Percentiles rank a stretch among this genome's conserved stretches.
Conservation (phyloP, 2,113 vertebrate genomes). For the Pterocles orientalis region DNA sequence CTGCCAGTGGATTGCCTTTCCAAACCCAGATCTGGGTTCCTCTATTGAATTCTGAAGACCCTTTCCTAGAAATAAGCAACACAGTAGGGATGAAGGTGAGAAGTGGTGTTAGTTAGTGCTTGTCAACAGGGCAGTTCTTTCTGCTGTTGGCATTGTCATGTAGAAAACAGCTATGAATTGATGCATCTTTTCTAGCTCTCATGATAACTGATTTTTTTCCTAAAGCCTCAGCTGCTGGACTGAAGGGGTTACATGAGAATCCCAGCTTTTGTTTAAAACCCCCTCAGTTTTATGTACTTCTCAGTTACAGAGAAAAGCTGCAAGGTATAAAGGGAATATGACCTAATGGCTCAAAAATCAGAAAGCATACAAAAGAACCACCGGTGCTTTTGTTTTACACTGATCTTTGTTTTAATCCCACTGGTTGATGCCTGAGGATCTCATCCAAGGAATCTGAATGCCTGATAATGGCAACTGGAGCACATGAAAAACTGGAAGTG, state of each 20-base stretch:
- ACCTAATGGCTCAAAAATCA: neutral
- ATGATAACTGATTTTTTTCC: neutral
- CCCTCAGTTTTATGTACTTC: neutral
- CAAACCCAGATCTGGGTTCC: neutral
- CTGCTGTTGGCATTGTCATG: neutral
- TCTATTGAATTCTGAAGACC: neutral
- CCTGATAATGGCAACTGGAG: neutral
- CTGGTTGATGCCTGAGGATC: neutral
- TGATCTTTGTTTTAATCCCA: neutral
- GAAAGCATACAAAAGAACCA: neutral
- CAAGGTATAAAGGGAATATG: neutral
- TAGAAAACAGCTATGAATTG: neutral
- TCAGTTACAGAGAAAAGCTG: neutral
- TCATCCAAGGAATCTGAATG: constrained; percentile 7
- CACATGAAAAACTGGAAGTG: neutral
- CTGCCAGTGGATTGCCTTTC: neutral
- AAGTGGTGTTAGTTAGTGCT: neutral
- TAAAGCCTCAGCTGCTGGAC: neutral
- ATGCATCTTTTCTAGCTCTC: neutral
- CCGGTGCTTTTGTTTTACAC: neutral
- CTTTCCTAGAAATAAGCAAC: neutral
- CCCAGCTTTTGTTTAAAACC: neutral
- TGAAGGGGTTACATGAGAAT: neutral
- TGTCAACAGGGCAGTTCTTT: neutral
- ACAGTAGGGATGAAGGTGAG: neutral